Percentiles rank a stretch among this genome's conserved stretches.
These are phyloP conservation scores for Prochilodus magdalenae DNA, from an alignment of 2,113 vertebrate genomes.

Conservation along the genomic window DNA sequence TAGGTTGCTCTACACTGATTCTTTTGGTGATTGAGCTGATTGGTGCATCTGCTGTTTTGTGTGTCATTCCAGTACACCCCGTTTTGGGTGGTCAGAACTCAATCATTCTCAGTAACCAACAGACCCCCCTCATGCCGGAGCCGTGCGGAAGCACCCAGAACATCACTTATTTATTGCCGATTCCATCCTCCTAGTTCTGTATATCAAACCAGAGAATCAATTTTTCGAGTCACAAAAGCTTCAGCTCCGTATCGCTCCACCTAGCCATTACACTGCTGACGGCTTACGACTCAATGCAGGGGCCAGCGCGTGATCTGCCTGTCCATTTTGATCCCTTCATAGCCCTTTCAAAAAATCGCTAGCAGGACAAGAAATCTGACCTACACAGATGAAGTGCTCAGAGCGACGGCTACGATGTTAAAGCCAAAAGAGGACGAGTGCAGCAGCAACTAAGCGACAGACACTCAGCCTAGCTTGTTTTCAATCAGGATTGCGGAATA, in stretches of 20 bases:
- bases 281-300: background rate
- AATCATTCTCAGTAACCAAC: slow-evolving; percentile 18
- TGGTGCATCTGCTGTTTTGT: background rate
- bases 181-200: slow-evolving; percentile 6
- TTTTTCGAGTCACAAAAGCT: slow-evolving; percentile 21
- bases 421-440: slow-evolving; percentile 34
- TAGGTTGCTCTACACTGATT: too few relatives aligned
- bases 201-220: slow-evolving; percentile 43
- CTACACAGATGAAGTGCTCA: slow-evolving; percentile 47
- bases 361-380: slow-evolving; percentile 39
- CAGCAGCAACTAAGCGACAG: slow-evolving; percentile 17
- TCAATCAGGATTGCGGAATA: background rate
- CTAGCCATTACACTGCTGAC: slow-evolving; percentile 36
- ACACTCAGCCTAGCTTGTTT: background rate
- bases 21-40: background rate
- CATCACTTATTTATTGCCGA: slow-evolving; percentile 47
- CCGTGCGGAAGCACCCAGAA: background rate
- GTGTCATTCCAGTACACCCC: background rate
- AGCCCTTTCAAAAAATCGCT: slow-evolving; percentile 35
- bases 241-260: background rate
- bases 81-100: slow-evolving; percentile 20
- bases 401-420: slow-evolving; percentile 14
- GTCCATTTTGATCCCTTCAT: slow-evolving; percentile 31
- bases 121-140: slow-evolving; percentile 6
- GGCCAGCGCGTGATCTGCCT: background rate